phyloP scores from a whole-genome alignment of 2,888 invertebrate genomes.

The Coelinius sp. region DNA sequence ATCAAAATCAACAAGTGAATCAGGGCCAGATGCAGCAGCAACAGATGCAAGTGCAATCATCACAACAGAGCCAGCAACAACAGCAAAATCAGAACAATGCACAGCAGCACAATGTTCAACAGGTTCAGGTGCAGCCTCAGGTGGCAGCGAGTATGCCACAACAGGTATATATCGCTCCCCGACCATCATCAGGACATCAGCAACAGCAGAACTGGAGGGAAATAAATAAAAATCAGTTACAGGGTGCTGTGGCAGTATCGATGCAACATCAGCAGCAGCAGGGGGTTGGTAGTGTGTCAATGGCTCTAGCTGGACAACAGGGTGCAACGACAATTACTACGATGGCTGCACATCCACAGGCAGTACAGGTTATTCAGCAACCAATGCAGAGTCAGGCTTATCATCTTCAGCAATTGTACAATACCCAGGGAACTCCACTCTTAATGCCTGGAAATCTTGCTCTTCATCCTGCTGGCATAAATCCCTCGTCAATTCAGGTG shows the following conservation, averaged over 20 bases:
- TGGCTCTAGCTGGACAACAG: slow-evolving; percentile 67
- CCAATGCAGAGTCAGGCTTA: slow-evolving; percentile 83
- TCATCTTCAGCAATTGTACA: slow-evolving; percentile 83
- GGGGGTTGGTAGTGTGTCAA: slow-evolving; percentile 71
- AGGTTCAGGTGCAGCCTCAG: slow-evolving; percentile 68
- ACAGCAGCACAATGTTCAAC: slow-evolving; percentile 66
- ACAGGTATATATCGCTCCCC: slow-evolving; percentile 59
- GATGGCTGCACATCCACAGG: slow-evolving; percentile 83
- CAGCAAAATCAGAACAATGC: slow-evolving; percentile 53
- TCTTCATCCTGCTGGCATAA: slow-evolving; percentile 81
- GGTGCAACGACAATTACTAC: slow-evolving; percentile 79
- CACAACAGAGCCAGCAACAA: slow-evolving; percentile 48
- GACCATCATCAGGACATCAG: background rate
- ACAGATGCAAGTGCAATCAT: slow-evolving; percentile 44
- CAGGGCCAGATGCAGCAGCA: slow-evolving; percentile 60
- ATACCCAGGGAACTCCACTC: slow-evolving; percentile 82
- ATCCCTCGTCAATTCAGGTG: slow-evolving; percentile 85
- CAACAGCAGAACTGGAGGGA: background rate
- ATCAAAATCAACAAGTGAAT: slow-evolving; percentile 58
- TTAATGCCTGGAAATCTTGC: slow-evolving; percentile 87
- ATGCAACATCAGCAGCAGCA: slow-evolving; percentile 73
- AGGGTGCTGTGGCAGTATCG: slow-evolving; percentile 70
- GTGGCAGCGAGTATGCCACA: slow-evolving; percentile 71
- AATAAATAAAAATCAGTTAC: slow-evolving; percentile 51
- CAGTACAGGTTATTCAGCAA: slow-evolving; percentile 87